A percentile compares a stretch with the other conserved stretches of the same genome.
Conservation (phyloP, 2,888 invertebrate species). For the Sinelater perroti region DNA sequence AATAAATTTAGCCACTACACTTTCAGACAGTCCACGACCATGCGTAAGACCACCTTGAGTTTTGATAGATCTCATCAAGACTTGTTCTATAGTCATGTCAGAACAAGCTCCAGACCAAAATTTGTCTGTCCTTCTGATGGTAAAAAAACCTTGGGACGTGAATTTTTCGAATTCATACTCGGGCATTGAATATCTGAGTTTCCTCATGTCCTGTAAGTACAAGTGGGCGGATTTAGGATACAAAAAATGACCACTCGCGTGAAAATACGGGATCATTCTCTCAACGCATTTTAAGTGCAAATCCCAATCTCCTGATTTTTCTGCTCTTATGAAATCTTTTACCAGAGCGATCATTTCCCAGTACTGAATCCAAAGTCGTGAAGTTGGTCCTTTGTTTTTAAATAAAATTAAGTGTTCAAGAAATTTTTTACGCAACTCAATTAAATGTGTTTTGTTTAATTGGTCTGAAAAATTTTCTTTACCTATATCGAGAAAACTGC, state of each 20-base stretch:
- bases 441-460: conserved; percentile 37
- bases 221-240: conserved; percentile 46
- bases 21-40: conserved; percentile 45
- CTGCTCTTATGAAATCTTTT: conserved; percentile 48
- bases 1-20: conserved; percentile 46
- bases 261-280: conserved; percentile 41
- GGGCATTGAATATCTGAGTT: conserved; percentile 41
- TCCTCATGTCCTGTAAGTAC: conserved; percentile 48
- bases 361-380: too few species aligned
- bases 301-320: conserved; percentile 49
- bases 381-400: too few species aligned
- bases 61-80: conserved; percentile 30
- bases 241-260: conserved; percentile 46
- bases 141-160: conserved; percentile 40
- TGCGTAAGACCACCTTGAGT: conserved; percentile 44
- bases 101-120: conserved; percentile 20
- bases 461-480: conserved; percentile 31
- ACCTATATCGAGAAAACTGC: conserved; percentile 38
- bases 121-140: conserved; percentile 28
- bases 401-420: too few species aligned
- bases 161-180: conserved; percentile 42
- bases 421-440: conserved; percentile 35
- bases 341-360: conserved; percentile 45
- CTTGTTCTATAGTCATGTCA: conserved; percentile 19
- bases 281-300: conserved; percentile 42